These are phyloP conservation scores for Pseudochirops corinnae DNA, from an alignment of 2,797 vertebrate species.

Conservation along the genomic window DNA sequence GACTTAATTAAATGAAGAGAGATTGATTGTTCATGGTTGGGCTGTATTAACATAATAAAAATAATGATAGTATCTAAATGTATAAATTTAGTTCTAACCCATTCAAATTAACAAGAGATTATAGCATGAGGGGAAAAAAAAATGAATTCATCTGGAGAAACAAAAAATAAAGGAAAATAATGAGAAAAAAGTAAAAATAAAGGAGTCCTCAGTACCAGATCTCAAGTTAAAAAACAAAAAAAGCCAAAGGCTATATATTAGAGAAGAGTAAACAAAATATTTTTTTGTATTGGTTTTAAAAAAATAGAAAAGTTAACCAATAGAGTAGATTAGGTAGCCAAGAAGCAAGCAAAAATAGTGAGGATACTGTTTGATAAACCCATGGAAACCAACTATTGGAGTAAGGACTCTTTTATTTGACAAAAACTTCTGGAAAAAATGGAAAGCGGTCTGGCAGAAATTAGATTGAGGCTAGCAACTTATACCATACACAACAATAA, in stretches of 20 bases:
- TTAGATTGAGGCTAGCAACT: neutral
- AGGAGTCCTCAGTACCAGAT: neutral
- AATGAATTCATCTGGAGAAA: neutral
- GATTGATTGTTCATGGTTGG: neutral
- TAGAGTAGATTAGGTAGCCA: neutral
- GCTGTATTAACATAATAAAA: neutral
- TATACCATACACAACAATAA: neutral
- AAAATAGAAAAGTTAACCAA: neutral
- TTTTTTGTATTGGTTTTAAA: neutral
- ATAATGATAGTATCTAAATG: neutral
- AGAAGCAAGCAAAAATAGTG: neutral
- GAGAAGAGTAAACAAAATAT: neutral
- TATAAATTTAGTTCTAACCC: neutral
- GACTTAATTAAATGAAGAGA: neutral
- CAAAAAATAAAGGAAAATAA: neutral
- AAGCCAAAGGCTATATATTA: neutral
- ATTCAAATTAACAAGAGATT: neutral
- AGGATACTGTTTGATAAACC: neutral
- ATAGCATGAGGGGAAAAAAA: too few relatives aligned
- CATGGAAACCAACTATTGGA: neutral
- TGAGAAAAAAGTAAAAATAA: neutral
- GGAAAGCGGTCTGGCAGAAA: neutral
- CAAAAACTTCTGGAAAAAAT: neutral
- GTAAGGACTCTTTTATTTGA: neutral
- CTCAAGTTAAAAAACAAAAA: neutral